Conservation (phyloP, 2,888 invertebrate genomes). For the Stegophylla sp. region DNA sequence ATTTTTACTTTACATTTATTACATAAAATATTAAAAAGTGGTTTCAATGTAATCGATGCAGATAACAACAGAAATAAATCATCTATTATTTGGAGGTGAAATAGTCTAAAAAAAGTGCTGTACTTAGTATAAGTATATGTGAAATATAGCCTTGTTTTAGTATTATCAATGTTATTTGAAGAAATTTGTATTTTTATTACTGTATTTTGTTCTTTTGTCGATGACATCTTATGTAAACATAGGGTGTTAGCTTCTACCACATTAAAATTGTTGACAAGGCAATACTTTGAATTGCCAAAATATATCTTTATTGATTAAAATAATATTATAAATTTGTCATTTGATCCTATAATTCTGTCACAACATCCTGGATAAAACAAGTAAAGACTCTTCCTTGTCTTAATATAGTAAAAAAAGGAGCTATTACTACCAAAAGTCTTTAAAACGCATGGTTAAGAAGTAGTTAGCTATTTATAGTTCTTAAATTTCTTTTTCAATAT, state of each 20-base stretch:
- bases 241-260: conserved; percentile 9
- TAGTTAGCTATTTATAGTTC: no score
- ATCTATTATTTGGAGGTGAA: conserved; percentile 10
- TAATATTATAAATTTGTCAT: no score
- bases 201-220: conserved; percentile 10
- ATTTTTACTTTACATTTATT: not conserved
- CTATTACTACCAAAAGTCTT: no score
- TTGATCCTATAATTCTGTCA: no score
- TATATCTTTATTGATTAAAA: no score
- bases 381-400: no score
- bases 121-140: not conserved
- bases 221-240: conserved; percentile 12
- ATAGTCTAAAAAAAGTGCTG: not conserved
- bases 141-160: conserved; percentile 15
- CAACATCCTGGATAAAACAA: no score
- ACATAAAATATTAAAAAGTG: not conserved
- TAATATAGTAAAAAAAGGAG: no score
- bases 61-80: not conserved
- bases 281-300: not conserved
- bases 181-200: conserved; percentile 27
- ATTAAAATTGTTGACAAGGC: conserved; percentile 27
- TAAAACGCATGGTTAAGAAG: no score
- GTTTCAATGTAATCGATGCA: not conserved
- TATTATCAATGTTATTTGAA: conserved; percentile 32
- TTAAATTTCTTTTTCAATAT: no score